These are phyloP conservation scores for Azemiops feae DNA, from an alignment of 2,113 vertebrate genomes.

Conservation along the genomic window DNA sequence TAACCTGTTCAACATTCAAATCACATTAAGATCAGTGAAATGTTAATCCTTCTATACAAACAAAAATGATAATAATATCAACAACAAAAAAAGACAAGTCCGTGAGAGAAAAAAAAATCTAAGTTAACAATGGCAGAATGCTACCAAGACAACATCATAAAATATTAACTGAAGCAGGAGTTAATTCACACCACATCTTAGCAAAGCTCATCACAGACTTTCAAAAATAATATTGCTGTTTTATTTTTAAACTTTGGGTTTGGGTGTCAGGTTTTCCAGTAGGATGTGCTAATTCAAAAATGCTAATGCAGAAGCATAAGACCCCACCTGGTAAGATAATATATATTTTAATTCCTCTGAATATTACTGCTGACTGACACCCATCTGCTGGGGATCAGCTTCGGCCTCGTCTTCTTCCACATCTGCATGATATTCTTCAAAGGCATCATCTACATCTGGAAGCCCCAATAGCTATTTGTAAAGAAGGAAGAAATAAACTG, in stretches of 20 bases:
- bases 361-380: constrained; percentile 94
- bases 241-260: constrained; percentile 58
- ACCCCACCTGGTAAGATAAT: constrained; percentile 57
- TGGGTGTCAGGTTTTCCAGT: constrained; percentile 64
- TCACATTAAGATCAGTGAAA: constrained; percentile 58
- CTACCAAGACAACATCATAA: constrained; percentile 68
- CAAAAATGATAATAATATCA: constrained; percentile 12
- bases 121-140: constrained; percentile 68
- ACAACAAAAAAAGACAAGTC: constrained; percentile 59
- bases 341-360: constrained; percentile 53
- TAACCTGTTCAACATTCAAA: constrained; percentile 57
- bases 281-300: constrained; percentile 59
- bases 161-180: constrained; percentile 67
- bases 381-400: constrained; percentile 97
- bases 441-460: constrained; percentile 91
- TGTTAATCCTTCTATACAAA: constrained; percentile 51
- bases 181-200: constrained; percentile 70
- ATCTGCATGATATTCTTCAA: constrained; percentile 97
- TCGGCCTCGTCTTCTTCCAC: constrained; percentile 94
- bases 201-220: constrained; percentile 68
- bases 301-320: constrained; percentile 57
- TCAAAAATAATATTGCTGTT: constrained; percentile 42
- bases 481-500: constrained; percentile 50
- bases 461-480: constrained; percentile 87
- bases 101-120: constrained; percentile 62